Conservation (phyloP, 92 coral and sea anemone genomes). For the Porites evermanni region DNA sequence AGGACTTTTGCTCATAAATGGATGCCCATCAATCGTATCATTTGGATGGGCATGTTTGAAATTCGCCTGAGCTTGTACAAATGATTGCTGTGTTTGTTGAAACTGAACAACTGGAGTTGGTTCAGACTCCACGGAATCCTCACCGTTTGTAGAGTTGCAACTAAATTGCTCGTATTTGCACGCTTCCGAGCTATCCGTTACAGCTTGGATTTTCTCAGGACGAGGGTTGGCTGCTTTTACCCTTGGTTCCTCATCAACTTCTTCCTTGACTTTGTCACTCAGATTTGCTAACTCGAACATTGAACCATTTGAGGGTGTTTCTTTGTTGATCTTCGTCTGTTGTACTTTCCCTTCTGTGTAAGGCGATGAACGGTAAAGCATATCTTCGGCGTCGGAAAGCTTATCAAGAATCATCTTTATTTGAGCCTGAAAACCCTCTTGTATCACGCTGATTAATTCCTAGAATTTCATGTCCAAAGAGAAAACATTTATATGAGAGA, state of each 20-base stretch:
- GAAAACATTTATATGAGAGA: background rate
- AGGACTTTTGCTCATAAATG: background rate
- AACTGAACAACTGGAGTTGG: background rate
- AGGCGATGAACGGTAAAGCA: background rate
- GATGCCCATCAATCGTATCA: background rate
- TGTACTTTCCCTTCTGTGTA: background rate
- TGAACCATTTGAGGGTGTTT: background rate
- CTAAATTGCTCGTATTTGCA: slow-evolving; percentile 19
- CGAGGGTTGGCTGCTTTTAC: background rate
- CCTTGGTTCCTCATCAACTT: background rate
- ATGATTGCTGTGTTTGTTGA: background rate
- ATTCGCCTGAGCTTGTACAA: slow-evolving; percentile 16
- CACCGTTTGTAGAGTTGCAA: slow-evolving; percentile 49
- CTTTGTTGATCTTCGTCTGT: background rate
- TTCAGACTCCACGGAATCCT: background rate
- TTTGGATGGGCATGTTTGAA: background rate
- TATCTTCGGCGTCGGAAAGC: slow-evolving; percentile 1
- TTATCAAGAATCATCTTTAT: slow-evolving; percentile 1
- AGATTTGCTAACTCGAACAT: background rate
- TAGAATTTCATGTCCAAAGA: background rate
- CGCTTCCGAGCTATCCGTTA: background rate
- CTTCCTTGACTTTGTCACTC: background rate
- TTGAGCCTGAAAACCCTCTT: slow-evolving; percentile 13
- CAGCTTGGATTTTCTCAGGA: background rate
- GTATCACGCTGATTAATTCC: slow-evolving; percentile 5